Conservation (phyloP, 2,888 invertebrate species). For the Tiliacea citrago region DNA sequence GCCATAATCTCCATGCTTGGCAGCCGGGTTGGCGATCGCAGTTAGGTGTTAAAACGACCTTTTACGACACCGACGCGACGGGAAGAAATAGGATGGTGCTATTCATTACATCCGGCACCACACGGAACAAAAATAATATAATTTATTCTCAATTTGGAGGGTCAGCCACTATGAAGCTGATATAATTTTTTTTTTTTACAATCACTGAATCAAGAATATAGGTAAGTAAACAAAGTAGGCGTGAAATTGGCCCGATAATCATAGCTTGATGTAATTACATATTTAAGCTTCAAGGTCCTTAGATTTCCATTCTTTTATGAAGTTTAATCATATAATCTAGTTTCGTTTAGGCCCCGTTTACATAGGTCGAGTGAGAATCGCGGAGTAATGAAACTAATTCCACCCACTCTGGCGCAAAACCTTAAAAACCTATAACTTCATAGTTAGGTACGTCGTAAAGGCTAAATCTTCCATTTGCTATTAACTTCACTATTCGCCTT, state of each 20-base stretch:
- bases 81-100: too few species aligned
- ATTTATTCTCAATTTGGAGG: constrained; percentile 1
- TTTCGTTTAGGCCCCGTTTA: constrained; percentile 10
- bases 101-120: too few species aligned
- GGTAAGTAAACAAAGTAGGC: not conserved
- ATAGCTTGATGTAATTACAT: constrained; percentile 27
- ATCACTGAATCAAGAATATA: constrained; percentile 31
- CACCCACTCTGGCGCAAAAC: too few species aligned
- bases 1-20: too few species aligned
- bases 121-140: not conserved
- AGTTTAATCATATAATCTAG: not conserved
- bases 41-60: too few species aligned
- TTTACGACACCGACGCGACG: too few species aligned
- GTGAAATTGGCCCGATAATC: constrained; percentile 33
- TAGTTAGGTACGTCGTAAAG: too few species aligned
- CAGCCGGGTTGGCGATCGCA: too few species aligned
- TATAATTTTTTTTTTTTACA: constrained; percentile 15
- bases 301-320: constrained; percentile 33
- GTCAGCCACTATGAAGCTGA: not conserved
- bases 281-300: constrained; percentile 26
- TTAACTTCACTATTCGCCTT: not conserved
- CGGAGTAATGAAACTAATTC: not conserved
- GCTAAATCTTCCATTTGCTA: not conserved
- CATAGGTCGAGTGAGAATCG: not conserved
- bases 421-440: too few species aligned